Base-by-base conservation (phyloP, 2,888 invertebrate species). In the Uloborus plumipes region DNA sequence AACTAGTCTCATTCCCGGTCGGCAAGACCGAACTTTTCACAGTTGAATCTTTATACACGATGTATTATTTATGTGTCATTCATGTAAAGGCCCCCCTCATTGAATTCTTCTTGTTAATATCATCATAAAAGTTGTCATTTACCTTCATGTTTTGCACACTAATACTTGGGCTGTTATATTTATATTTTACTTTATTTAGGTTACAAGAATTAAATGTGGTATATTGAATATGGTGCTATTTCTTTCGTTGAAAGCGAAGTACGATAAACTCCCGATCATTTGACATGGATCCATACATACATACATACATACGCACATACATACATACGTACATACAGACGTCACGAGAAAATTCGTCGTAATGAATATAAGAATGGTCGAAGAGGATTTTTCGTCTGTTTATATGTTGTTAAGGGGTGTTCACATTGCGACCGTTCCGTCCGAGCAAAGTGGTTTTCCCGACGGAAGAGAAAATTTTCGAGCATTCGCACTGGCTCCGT, bases 71-170 rank as follows among this genome's bases (percentile, higher is more conserved):
- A 14, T 47, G 58, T 58, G 64, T 67, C 49, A 59, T 73, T 50
- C 76, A 20, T 75, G 77, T 66, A 83, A 67, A 71, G 39, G 39
- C 49, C 71, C 65, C 64, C 26, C 74, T 61, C 61, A 20, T 26
- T 26, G 26, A 26, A 26, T 26, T 22, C 61, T 47, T 66, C 75
- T 75, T 81, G 81, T 80, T 80, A 74, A 78, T 74, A 69, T 77
- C 72, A 70, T 76, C 50, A 72, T 77, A 76, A 20, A 77, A 59
- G 67, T 83, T 83, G 82, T 83, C 76, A 83, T 77, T 77, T 77
- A 83, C 51, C 72, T 73, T 73, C 71, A 83, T 73, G 72, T 83
- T 83, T 83, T 83, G 82, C 82, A 83, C 76, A 83, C 73, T 77
- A 67, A 84, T 80, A 67, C 84, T 75, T 84, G 61, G 53, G 80